A percentile compares a stretch with the other conserved stretches of the same genome.
phyloP scores from a whole-genome alignment of 2,888 invertebrate genomes.

The Neoscelio sp. region DNA sequence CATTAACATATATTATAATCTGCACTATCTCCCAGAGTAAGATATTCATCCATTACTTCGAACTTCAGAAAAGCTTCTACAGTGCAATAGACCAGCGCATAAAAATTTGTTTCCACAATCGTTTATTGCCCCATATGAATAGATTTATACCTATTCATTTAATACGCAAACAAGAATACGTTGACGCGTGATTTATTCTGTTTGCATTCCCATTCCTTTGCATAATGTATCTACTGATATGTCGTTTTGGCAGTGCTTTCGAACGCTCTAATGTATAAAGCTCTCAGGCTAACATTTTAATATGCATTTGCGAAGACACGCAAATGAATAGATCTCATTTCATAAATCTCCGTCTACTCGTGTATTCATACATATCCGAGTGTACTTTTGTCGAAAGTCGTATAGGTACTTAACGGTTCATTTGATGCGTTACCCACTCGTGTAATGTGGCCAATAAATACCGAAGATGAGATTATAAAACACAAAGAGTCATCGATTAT shows the following conservation, averaged over 20 bases:
- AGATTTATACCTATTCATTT: slow-evolving; percentile 30
- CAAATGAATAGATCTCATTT: too few species aligned
- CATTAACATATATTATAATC: slow-evolving; percentile 75
- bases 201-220: neutral
- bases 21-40: slow-evolving; percentile 46
- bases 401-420: too few species aligned
- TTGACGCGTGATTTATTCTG: slow-evolving; percentile 26
- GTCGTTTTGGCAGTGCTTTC: slow-evolving; percentile 2
- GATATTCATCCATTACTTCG: slow-evolving; percentile 59
- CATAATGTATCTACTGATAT: slow-evolving; percentile 9
- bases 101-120: slow-evolving; percentile 46
- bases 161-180: slow-evolving; percentile 34
- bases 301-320: too few species aligned
- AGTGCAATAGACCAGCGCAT: slow-evolving; percentile 55
- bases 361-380: too few species aligned
- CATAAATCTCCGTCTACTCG: neutral
- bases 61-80: slow-evolving; percentile 62
- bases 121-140: slow-evolving; percentile 54
- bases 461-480: too few species aligned
- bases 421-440: too few species aligned
- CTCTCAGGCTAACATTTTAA: neutral
- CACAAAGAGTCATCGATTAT: too few species aligned
- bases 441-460: too few species aligned
- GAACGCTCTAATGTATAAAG: slow-evolving; percentile 2
- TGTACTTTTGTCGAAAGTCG: too few species aligned